Base-by-base conservation (phyloP, 2,113 vertebrate genomes). In the Furnarius figulus region DNA sequence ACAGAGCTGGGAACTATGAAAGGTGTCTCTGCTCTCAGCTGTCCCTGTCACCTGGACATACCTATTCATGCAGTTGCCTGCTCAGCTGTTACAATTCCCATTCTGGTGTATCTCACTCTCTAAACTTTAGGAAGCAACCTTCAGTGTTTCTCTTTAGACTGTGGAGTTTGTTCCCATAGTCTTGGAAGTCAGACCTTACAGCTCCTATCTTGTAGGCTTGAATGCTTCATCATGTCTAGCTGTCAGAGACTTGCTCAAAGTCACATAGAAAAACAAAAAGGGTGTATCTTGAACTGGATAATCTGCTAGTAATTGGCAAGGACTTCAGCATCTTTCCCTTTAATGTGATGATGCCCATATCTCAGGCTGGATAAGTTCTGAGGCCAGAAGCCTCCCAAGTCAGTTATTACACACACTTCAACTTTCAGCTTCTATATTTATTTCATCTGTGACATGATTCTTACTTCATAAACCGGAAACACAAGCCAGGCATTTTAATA, bases 391-490 rank as follows among this genome's bases (percentile, higher is more conserved):
- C 28, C 70, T 91, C 52, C 12, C 10, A 72, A 80, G 79, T 56
- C 93, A 94, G 61, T 59, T 35, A 63, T 87, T 92, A 86, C 5
- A 2, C 23, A 81, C 37, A 33, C 20, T 65, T 90, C 1, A 40
- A 92, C 95, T 97, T 96, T 96, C 96, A 37, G 66, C 90, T 96
- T 93, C 90, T 85, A 55, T 80, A 77, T 88, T 96, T 94, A 84
- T 95, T 92, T 78, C 1, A 8, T 85, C 93, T 87, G 91, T 93
- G 85, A 86, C 79, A 42, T 40, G 40, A 40, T 90, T 85, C 80
- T 71, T 92, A 86, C 83, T 85, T 90, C 92, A 93, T 84, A 88
- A 93, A 92, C 96, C 85, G 85, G 96, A 97, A 96, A 95, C 92
- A 95, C 72, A 75, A 86, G 79, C 31, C 90, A 95, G 56, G 85